phyloP scores from a whole-genome alignment of 2,888 invertebrate genomes.

The Orthosia cruda region DNA sequence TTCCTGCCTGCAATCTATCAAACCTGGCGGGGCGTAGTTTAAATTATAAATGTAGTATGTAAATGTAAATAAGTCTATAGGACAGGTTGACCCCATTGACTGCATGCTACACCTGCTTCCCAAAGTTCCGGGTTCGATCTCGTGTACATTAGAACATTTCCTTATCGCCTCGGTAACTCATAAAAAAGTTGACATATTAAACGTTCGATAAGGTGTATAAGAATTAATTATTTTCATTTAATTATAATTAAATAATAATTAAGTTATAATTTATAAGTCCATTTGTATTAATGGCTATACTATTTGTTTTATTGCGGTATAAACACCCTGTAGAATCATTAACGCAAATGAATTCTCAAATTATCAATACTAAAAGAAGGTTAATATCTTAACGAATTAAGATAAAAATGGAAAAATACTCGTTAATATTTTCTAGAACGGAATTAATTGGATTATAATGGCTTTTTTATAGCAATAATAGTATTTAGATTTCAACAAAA shows the following conservation, averaged over 20 bases:
- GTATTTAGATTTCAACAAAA: no score
- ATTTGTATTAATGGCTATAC: slow-evolving; percentile 25
- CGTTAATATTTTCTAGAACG: no score
- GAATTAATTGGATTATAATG: no score
- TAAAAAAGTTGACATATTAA: slow-evolving; percentile 53
- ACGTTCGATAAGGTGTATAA: slow-evolving; percentile 34
- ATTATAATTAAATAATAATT: slow-evolving; percentile 42
- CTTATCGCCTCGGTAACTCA: slow-evolving; percentile 25
- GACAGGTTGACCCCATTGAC: slow-evolving; percentile 47
- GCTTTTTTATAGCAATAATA: no score
- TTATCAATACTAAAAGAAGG: background rate
- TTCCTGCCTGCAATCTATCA: slow-evolving; percentile 60
- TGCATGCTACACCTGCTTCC: slow-evolving; percentile 53
- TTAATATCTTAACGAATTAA: no score
- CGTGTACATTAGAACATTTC: slow-evolving; percentile 23
- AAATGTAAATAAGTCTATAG: slow-evolving; percentile 62
- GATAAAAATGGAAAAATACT: no score
- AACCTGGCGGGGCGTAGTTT: slow-evolving; percentile 54
- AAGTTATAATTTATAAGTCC: slow-evolving; percentile 4
- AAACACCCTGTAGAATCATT: background rate
- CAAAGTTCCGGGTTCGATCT: slow-evolving; percentile 50
- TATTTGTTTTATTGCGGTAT: slow-evolving; percentile 16
- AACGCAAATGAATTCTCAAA: no score
- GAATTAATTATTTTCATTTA: slow-evolving; percentile 36
- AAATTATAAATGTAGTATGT: slow-evolving; percentile 66